phyloP scores from a whole-genome alignment of 30 jellyfish, hydroid and myxozoan genomes.

The Aurelia aurita complex sp. Pacific region DNA sequence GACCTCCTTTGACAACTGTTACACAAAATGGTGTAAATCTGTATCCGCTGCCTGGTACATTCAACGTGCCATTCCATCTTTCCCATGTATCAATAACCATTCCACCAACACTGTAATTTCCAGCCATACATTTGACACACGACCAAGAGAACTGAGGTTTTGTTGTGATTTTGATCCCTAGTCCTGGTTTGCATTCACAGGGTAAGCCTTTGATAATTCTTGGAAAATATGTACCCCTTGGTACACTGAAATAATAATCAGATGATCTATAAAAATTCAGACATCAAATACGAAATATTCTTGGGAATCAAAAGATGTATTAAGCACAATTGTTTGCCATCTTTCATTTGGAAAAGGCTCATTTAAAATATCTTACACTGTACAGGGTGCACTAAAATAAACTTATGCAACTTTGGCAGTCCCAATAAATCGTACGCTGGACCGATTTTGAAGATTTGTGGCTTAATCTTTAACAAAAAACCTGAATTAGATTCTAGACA shows the following conservation, averaged over 20 bases:
- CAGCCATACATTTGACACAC: slow-evolving; percentile 78
- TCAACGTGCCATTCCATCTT: slow-evolving; percentile 77
- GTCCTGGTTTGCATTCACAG: slow-evolving; percentile 89
- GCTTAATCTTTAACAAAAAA: too few species aligned
- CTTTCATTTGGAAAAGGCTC: too few species aligned
- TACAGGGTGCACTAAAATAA: too few species aligned
- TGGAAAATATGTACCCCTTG: slow-evolving; percentile 65
- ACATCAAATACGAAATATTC: neutral
- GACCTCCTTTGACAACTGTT: slow-evolving; percentile 60
- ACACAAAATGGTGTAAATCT: slow-evolving; percentile 73
- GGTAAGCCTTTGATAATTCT: slow-evolving; percentile 57
- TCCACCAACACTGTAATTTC: slow-evolving; percentile 93
- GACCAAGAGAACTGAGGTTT: slow-evolving; percentile 25
- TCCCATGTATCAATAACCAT: slow-evolving; percentile 79
- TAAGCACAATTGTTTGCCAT: too few species aligned
- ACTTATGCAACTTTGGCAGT: too few species aligned
- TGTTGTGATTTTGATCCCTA: slow-evolving; percentile 44
- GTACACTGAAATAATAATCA: slow-evolving; percentile 28
- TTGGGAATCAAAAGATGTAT: too few species aligned
- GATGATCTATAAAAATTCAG: neutral
- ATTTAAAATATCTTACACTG: too few species aligned
- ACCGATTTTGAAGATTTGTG: too few species aligned
- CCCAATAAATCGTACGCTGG: too few species aligned
- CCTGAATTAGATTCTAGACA: too few species aligned
- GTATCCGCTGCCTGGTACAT: slow-evolving; percentile 85